phyloP scores from a whole-genome alignment of 2,113 vertebrate species.

The Bombycilla garrulus region DNA sequence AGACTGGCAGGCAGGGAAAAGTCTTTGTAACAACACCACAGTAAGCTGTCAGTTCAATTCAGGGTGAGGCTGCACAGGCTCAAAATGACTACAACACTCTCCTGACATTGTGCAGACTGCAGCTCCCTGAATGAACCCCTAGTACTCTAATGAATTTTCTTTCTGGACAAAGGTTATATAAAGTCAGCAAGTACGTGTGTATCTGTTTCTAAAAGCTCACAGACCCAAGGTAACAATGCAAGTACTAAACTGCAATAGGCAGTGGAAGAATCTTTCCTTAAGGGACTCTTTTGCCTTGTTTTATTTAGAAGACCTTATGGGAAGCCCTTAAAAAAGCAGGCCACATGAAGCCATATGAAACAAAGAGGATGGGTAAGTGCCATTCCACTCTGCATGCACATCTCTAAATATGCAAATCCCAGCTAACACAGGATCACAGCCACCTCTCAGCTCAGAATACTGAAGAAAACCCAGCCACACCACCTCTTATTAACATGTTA shows the following conservation, averaged over 20 bases:
- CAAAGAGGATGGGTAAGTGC: neutral
- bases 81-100: neutral
- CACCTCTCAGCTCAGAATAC: neutral
- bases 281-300: neutral
- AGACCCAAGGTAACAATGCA: neutral
- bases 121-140: neutral
- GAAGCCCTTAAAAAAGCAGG: neutral
- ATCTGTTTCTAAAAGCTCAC: neutral
- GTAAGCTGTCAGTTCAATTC: neutral
- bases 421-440: neutral
- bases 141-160: neutral
- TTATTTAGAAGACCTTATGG: neutral
- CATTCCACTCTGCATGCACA: neutral
- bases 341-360: neutral
- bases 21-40: neutral
- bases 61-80: neutral
- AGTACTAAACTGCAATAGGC: neutral
- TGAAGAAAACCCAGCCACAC: neutral
- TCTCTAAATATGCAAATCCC: neutral
- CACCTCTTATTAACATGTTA: neutral
- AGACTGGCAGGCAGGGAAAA: neutral
- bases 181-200: fast-evolving
- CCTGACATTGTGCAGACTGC: neutral
- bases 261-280: neutral
- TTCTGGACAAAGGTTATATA: neutral